A percentile compares a stretch with the other conserved stretches of the same genome.
These are phyloP conservation scores for Trachelus iudaicus DNA, from an alignment of 2,888 invertebrate genomes.

Conservation along the genomic window DNA sequence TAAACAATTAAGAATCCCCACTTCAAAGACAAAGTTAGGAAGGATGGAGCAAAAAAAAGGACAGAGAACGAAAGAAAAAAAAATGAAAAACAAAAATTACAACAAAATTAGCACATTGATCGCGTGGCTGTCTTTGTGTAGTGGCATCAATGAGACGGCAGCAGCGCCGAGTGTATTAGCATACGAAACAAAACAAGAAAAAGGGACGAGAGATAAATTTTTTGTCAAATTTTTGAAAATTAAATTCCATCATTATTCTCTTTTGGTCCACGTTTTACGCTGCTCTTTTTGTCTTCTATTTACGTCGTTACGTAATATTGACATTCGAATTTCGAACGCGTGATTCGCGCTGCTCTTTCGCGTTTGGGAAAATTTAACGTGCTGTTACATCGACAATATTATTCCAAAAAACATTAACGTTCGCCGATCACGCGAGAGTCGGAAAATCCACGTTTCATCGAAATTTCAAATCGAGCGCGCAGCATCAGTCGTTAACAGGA, in stretches of 20 bases:
- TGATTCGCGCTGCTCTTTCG: not conserved
- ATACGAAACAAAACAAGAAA: not conserved
- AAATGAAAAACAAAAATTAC: not conserved
- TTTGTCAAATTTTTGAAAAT: not conserved
- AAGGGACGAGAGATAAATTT: not conserved
- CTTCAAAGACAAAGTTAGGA: not conserved
- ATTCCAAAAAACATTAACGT: not conserved
- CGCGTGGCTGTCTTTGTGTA: not conserved
- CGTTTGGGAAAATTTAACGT: not conserved
- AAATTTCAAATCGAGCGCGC: not conserved
- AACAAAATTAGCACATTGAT: not conserved
- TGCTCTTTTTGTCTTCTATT: not conserved
- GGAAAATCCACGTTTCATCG: not conserved
- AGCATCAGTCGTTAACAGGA: not conserved
- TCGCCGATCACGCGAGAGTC: not conserved
- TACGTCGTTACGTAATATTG: not conserved
- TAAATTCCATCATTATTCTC: not conserved
- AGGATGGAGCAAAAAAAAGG: no score
- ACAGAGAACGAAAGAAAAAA: not conserved
- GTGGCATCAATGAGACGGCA: not conserved
- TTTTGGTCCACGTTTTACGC: not conserved
- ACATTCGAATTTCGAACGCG: not conserved
- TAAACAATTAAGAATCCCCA: not conserved
- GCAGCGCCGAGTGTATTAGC: not conserved
- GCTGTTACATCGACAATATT: not conserved